Evolutionary conservation across 1,140 invertebrate genomes (phyloP).

Genomic region (Drosophila obscura): DNA sequence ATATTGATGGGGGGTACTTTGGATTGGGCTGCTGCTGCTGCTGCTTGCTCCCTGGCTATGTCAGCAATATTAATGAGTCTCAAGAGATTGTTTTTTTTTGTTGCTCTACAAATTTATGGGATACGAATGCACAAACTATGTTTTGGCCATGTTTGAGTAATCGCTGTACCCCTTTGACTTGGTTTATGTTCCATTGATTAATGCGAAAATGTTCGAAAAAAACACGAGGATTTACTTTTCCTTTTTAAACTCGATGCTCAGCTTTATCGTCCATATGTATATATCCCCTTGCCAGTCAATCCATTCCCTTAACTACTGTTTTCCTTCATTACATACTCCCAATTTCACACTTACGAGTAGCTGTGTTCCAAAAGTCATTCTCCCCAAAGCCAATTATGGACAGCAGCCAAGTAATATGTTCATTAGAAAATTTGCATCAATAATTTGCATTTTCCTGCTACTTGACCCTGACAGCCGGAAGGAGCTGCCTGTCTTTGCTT

Average conservation of each 20-base stretch:
- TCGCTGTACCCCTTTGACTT: not conserved
- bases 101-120: not conserved
- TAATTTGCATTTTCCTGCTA: conserved; percentile 55
- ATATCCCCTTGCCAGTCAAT: too few species aligned
- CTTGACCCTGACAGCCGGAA: conserved; percentile 48
- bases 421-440: conserved; percentile 57
- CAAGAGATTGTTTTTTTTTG: conserved; percentile 10
- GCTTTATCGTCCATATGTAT: too few species aligned
- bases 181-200: too few species aligned
- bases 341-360: not conserved
- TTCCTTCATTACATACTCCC: too few species aligned
- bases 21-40: too few species aligned
- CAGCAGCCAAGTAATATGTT: conserved; percentile 33
- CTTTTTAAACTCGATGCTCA: too few species aligned
- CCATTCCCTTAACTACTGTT: too few species aligned
- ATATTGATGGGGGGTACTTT: conserved; percentile 24
- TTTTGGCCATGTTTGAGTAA: conserved; percentile 7
- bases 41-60: conserved; percentile 6
- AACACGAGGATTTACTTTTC: too few species aligned
- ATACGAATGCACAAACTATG: not conserved
- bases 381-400: conserved; percentile 7
- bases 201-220: too few species aligned
- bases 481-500: conserved; percentile 10
- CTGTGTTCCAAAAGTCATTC: not conserved
- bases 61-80: conserved; percentile 25